A percentile compares a stretch with the other conserved stretches of the same genome.
Evolutionary conservation across 2,113 vertebrate genomes (phyloP).

Genomic region (Hepsetus odoe): DNA sequence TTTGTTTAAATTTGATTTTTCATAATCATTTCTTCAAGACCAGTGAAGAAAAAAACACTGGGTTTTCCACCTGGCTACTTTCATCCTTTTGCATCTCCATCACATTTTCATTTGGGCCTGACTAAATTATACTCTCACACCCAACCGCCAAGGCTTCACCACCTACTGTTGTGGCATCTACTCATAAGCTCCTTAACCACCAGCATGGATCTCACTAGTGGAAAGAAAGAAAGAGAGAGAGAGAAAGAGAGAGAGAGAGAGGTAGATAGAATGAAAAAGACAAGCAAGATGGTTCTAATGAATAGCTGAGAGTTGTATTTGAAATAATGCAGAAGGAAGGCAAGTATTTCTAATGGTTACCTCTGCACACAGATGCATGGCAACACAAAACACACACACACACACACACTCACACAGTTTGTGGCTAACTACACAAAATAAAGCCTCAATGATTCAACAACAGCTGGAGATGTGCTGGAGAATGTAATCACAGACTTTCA

Average conservation of each 20-base stretch:
- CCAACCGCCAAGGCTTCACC: conserved; percentile 25
- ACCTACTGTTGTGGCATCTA: neutral
- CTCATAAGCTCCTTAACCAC: neutral
- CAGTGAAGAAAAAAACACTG: too few species aligned
- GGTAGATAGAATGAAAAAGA: neutral
- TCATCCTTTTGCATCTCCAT: neutral
- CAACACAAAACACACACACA: neutral
- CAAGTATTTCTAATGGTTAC: neutral
- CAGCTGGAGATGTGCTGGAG: conserved; percentile 23
- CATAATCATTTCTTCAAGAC: too few species aligned
- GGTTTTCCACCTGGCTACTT: neutral
- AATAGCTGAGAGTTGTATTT: neutral
- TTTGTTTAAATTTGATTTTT: too few species aligned
- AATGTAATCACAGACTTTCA: too few species aligned
- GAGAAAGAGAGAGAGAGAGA: neutral
- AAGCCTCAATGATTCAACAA: conserved; percentile 33
- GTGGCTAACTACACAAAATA: too few species aligned
- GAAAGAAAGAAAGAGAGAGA: neutral
- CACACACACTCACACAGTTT: neutral
- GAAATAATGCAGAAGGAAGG: neutral
- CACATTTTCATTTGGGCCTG: neutral
- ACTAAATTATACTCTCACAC: neutral
- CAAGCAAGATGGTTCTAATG: neutral
- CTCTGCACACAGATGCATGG: neutral
- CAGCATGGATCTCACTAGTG: neutral